Evolutionary conservation across 2,888 invertebrate species (phyloP), one percentile per base, ranked within the genome.

Genomic region (Lordiphosa fenestrarum): DNA sequence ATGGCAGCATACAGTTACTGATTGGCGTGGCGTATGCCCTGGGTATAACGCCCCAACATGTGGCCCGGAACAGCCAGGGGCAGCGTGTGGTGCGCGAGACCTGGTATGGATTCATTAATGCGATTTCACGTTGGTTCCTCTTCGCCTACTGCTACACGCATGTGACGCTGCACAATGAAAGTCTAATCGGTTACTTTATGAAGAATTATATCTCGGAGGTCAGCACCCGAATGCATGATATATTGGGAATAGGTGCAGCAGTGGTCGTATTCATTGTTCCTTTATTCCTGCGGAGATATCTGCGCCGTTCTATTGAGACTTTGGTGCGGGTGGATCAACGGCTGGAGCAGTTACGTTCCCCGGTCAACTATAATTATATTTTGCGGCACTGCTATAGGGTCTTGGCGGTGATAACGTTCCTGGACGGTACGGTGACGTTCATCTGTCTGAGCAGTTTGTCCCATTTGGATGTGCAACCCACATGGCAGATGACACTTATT

Each of bases 181-280:
- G 78, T 0, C 36, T 84, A 0, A 75, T 84, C 51, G 84, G 78
- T 0, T 77, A 69, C 44, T 75, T 84, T 12, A 76, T 75, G 70
- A 49, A 35, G 21, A 84, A 60, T 10, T 52, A 63, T 4, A 15
- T 75, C 21, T 84, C 84, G 1, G 53, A 62, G 39, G n/a, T 62
- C 25, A 59, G 66, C 58, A 53, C 69, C 0, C 49, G 48, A 0
- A 2, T 77, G 1, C 81, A 81, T 13, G 60, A 76, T 4, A 1
- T 84, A 1, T 23, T 3, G 0, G 82, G 73, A 13, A 48, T 75
- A n/a, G 7, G 38, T 3, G 53, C 47, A 5, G 73, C 77, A 9
- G 15, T 81, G 0, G 15, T 69, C 3, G 49, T 52, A 0, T 76
- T 84, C 4, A 84, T 84, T 5, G 4, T 66, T n/a, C 81, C 74